phyloP scores from a whole-genome alignment of 2,888 invertebrate genomes.

The Amiota minor region DNA sequence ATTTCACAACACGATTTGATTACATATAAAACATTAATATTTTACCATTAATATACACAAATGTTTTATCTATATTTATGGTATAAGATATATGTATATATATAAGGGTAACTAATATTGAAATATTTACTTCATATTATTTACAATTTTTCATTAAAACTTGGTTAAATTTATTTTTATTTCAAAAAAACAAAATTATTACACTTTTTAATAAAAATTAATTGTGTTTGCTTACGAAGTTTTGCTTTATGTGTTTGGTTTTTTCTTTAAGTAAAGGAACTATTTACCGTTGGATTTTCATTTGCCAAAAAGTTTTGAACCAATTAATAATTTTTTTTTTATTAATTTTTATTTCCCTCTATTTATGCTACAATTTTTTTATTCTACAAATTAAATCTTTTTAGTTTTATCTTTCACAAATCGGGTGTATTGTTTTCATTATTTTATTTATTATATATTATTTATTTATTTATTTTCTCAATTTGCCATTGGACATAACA shows the following conservation, averaged over 20 bases:
- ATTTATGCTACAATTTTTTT: constrained; percentile 16
- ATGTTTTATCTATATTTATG: not conserved
- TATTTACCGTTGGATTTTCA: constrained; percentile 69
- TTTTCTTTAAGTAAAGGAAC: constrained; percentile 65
- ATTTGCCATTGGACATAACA: too few species aligned
- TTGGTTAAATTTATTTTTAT: constrained; percentile 25
- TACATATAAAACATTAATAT: constrained; percentile 48
- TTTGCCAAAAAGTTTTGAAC: constrained; percentile 60
- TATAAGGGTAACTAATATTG: too few species aligned
- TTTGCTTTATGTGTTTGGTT: constrained; percentile 25
- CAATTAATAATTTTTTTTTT: constrained; percentile 44
- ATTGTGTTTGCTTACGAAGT: too few species aligned
- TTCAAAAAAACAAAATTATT: not conserved
- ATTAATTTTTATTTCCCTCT: constrained; percentile 34
- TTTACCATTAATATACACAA: constrained; percentile 33
- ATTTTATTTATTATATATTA: too few species aligned
- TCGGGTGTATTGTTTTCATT: too few species aligned
- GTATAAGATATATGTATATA: too few species aligned
- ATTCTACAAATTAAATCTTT: constrained; percentile 15
- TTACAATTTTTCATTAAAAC: constrained; percentile 26
- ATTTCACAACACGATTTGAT: constrained; percentile 67
- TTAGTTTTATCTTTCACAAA: too few species aligned
- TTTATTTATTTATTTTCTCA: too few species aligned
- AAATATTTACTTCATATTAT: constrained; percentile 16
- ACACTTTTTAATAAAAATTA: too few species aligned